Evolutionary conservation across 1,140 invertebrate species (phyloP), one percentile per base, ranked within the genome.

Genomic region (Rhopalosiphum padi): DNA sequence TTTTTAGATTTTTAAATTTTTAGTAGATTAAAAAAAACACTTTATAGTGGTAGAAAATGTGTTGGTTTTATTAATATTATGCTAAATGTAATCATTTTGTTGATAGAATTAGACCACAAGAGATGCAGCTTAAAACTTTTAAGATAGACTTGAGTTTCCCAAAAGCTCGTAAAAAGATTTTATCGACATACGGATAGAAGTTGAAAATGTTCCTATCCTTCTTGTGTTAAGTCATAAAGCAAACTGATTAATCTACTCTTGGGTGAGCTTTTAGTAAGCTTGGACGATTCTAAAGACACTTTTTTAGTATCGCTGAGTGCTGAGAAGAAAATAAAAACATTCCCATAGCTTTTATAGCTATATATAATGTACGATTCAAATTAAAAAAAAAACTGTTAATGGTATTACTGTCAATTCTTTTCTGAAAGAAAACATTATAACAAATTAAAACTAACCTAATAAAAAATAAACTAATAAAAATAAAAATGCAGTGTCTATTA

Each of bases 171-270:
- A 89, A 89, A 53, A 53, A 41, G 51, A 55, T 37, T 89, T 89
- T 89, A 89, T 41, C 51, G 51, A 55, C 51, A 35, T 25, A 53
- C 30, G 87, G 48, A 88, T n/a, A 53, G 2, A 51, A 51, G 87
- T 35, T 51, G n/a, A 35, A 35, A 48, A 88, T 88, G 25, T 30
- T 46, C 25, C 18, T 53, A 37, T 55, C 35, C n/a, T 1, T 37
- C 87, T 89, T 89, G n/a, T 51, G 51, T n/a, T 53, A 89, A 89
- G 41, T 37, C 35, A 89, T 89, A 89, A 89, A 55, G 30, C 35
- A 53, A 89, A 89, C 88, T 89, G 88, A 89, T 89, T 89, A 55
- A 89, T 89, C 48, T 37, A 41, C 35, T 55, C 2, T 89, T 15
- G 88, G n/a, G 7, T n/a, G 51, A 25, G 88, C 37, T n/a, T 46